These are phyloP conservation scores for Anthonomus grandis DNA, from an alignment of 1,140 invertebrate genomes.

Conservation along the genomic window DNA sequence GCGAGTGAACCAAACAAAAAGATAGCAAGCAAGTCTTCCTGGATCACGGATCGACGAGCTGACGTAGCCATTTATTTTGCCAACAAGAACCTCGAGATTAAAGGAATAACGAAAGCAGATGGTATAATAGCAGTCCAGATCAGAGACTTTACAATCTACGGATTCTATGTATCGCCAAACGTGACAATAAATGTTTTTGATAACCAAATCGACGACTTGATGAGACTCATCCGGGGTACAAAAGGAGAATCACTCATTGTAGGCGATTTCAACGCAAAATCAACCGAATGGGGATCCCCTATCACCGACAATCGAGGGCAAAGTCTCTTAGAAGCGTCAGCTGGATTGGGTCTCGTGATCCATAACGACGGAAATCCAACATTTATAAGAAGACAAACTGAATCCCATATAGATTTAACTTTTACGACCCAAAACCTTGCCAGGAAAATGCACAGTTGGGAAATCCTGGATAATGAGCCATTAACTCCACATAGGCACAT, in stretches of 20 bases:
- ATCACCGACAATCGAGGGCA: neutral
- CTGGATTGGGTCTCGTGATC: constrained; percentile 7
- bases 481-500: constrained; percentile 7
- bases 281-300: neutral
- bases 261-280: constrained; percentile 11
- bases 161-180: constrained; percentile 15
- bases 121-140: constrained; percentile 6
- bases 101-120: neutral
- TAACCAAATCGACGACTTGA: neutral
- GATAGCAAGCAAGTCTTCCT: neutral
- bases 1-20: constrained; percentile 9
- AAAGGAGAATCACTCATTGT: constrained; percentile 16
- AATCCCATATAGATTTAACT: constrained; percentile 29
- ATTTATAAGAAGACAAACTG: constrained; percentile 20
- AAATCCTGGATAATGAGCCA: constrained; percentile 7
- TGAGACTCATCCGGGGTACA: neutral
- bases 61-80: constrained; percentile 7
- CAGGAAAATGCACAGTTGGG: constrained; percentile 1
- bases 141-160: neutral
- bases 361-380: constrained; percentile 22
- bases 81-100: neutral
- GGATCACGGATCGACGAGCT: neutral
- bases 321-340: neutral
- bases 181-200: neutral
- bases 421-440: constrained; percentile 12